Base-by-base conservation (phyloP, 2,113 vertebrate species). In the Albula goreensis region DNA sequence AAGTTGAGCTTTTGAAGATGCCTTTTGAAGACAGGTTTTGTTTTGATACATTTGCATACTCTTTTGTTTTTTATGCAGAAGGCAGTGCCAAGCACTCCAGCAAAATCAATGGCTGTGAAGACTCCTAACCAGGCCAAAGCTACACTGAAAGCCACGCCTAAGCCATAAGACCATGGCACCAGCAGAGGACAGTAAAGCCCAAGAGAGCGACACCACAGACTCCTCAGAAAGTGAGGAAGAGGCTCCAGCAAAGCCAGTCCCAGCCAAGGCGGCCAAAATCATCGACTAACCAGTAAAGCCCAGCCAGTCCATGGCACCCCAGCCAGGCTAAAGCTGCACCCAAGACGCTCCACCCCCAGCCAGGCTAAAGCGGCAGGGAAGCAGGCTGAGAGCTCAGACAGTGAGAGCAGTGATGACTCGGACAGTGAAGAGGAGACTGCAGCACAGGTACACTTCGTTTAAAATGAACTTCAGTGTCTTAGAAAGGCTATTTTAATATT, bases 391-490 rank as follows among this genome's bases (percentile, higher is more conserved):
- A 87, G 70, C 56, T 84, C 78, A 19, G 82, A 74, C 6, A 80
- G 49, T 48, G 84, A 86, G 31, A 88, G 81, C 57, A 22, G 41
- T 19, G 84, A 85, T 2, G 52, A 81, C 52, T 88, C 87, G 13
- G 84, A 85, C 2, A 85, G 77, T 56, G 81, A 80, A 17, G 50
- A 83, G 77, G 87, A 88, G 22, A 5, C 53, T 53, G 74, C 74
- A 49, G 52, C 77, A 31, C 0, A 60, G 56, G 17, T 11, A 60
- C 0, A 70, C 63, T 70, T 17, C 7, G 22, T 19, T 70, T 70
- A 70, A 70, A 2, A 41, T 41, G 31, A 70, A 70, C 63, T 70
- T 13, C 19, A 22, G 0, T 70, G 63, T 70, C 5, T 19, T 70
- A 70, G 63, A 70, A 17, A n/a, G 19, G n/a, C 63, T 70, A 6